A percentile compares a stretch with the other conserved stretches of the same genome.
These are phyloP conservation scores for Sebastes schlegelii DNA, from an alignment of 2,113 vertebrate species.

Conservation along the genomic window DNA sequence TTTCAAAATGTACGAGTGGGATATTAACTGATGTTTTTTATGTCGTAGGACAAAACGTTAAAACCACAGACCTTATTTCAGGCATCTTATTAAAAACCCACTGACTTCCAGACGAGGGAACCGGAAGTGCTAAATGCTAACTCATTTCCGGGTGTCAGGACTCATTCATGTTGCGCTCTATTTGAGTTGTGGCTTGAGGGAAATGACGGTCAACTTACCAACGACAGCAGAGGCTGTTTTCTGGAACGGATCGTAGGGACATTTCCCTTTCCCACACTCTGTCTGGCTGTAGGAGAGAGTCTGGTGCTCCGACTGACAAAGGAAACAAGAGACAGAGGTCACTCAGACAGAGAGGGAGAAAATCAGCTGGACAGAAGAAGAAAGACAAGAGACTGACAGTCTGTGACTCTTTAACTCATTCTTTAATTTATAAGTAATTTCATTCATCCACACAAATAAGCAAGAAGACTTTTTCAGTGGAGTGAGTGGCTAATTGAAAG, in stretches of 20 bases:
- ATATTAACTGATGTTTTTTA: too few relatives aligned
- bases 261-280: constrained; percentile 87
- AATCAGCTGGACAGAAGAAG: neutral
- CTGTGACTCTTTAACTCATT: neutral
- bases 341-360: constrained; percentile 18
- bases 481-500: constrained; percentile 33
- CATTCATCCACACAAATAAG: constrained; percentile 7
- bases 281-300: constrained; percentile 80
- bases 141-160: too few relatives aligned
- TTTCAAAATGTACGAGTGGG: too few relatives aligned
- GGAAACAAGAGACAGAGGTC: constrained; percentile 32
- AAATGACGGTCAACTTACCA: constrained; percentile 65
- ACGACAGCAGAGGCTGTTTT: constrained; percentile 83
- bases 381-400: neutral
- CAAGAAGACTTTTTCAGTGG: neutral
- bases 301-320: constrained; percentile 80
- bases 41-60: too few relatives aligned
- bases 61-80: too few relatives aligned
- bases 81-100: too few relatives aligned
- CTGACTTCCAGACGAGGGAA: too few relatives aligned
- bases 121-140: too few relatives aligned
- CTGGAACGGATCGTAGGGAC: constrained; percentile 86
- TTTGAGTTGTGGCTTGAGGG: neutral
- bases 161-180: neutral
- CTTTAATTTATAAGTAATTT: neutral